Evolutionary conservation across 2,888 invertebrate genomes (phyloP).

Genomic region (Coleophora flavipennella): DNA sequence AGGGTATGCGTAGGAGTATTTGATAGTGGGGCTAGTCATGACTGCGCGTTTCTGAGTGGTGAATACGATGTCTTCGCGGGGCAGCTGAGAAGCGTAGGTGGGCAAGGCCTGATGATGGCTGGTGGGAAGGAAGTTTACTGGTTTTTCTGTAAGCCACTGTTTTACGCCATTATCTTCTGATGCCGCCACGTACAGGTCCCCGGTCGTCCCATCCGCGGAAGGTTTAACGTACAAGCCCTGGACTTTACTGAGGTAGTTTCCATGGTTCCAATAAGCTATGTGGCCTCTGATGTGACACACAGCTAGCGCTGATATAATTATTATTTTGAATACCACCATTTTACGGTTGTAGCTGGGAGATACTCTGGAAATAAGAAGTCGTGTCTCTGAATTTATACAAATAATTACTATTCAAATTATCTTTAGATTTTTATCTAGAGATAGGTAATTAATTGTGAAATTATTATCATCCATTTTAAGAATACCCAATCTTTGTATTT

Average conservation of each 20-base stretch:
- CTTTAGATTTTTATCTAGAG: too few species aligned
- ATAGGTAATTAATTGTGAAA: too few species aligned
- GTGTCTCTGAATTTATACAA: conserved; percentile 1
- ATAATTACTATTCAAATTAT: not conserved
- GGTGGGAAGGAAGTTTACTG: conserved; percentile 43
- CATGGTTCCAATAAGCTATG: conserved; percentile 29
- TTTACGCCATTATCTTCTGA: conserved; percentile 52
- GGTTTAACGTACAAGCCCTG: conserved; percentile 58
- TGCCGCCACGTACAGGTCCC: conserved; percentile 61
- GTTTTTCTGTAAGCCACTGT: conserved; percentile 57
- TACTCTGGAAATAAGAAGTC: not conserved
- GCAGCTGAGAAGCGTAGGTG: conserved; percentile 18
- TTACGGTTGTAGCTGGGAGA: conserved; percentile 1
- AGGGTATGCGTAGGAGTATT: conserved; percentile 44
- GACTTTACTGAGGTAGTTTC: conserved; percentile 48
- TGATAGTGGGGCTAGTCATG: conserved; percentile 31
- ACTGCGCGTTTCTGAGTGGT: conserved; percentile 41
- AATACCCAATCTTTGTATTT: conserved; percentile 4
- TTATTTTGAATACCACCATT: too few species aligned
- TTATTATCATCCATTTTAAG: too few species aligned
- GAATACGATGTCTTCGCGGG: conserved; percentile 30
- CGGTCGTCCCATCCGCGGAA: conserved; percentile 52
- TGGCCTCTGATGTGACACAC: conserved; percentile 22
- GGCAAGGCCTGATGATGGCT: conserved; percentile 23
- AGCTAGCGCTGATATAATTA: conserved; percentile 6